Conservation (phyloP, 37 sponge, comb jelly and placozoan genomes). For the Halisarca cf. caerulea region DNA sequence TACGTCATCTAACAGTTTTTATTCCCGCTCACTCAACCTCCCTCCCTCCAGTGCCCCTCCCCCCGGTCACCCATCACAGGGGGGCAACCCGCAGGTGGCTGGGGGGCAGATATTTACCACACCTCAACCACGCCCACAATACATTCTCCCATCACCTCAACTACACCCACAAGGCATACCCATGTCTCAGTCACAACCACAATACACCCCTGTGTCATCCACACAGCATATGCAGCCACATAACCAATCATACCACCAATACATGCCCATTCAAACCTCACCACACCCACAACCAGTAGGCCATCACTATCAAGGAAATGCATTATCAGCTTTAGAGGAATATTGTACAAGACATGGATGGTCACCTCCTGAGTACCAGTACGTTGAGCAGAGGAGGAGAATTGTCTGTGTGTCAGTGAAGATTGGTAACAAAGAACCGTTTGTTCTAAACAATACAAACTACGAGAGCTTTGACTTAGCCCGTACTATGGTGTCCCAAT, state of each 20-base stretch:
- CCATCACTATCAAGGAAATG: neutral
- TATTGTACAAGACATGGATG: conserved; percentile 3
- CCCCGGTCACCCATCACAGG: too few relatives aligned
- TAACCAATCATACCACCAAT: neutral
- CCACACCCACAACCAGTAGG: neutral
- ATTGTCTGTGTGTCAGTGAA: neutral
- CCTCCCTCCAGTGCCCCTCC: too few relatives aligned
- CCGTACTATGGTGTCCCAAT: neutral
- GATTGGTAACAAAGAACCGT: neutral
- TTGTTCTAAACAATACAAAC: neutral
- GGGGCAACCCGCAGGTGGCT: neutral
- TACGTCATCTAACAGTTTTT: too few relatives aligned
- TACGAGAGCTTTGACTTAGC: neutral
- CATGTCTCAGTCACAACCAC: neutral
- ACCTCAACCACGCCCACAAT: neutral
- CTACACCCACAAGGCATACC: neutral
- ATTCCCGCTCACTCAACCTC: too few relatives aligned
- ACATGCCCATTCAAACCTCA: too few relatives aligned
- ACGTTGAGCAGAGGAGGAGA: neutral
- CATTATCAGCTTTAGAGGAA: conserved; percentile 1
- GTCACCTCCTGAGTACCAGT: conserved; percentile 36
- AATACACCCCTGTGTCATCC: neutral
- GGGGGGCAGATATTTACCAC: neutral
- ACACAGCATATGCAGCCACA: neutral
- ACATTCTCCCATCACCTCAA: neutral